Conservation (phyloP, 2,113 vertebrate genomes). For the Malaclemys terrapin region DNA sequence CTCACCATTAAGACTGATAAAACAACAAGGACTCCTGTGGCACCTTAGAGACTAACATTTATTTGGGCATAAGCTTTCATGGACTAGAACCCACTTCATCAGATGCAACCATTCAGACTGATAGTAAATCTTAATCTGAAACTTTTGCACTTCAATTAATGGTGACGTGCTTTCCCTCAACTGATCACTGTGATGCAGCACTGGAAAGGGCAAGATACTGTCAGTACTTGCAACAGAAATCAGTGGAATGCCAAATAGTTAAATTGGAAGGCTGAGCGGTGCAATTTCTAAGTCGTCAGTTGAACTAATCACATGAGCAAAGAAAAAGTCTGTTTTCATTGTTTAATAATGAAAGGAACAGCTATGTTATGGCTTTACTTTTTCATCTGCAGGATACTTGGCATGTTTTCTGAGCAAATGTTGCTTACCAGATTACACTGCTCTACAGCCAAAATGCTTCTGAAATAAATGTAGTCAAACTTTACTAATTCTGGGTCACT, state of each 20-base stretch:
- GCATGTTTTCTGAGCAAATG: constrained; percentile 50
- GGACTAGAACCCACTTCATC: no score
- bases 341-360: constrained; percentile 63
- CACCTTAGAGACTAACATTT: no score
- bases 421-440: constrained; percentile 36
- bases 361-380: constrained; percentile 15
- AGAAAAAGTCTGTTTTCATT: not conserved
- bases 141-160: not conserved
- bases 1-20: not conserved
- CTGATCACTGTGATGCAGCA: not conserved
- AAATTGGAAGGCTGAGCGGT: not conserved
- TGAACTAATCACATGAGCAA: not conserved
- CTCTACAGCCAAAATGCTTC: no score
- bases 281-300: not conserved
- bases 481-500: no score
- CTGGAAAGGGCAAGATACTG: not conserved
- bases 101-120: not conserved
- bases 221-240: not conserved
- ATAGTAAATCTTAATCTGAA: not conserved
- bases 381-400: constrained; percentile 29
- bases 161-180: not conserved
- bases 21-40: no score
- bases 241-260: not conserved
- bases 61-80: no score
- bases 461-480: no score